A percentile compares a stretch with the other conserved stretches of the same genome.
Evolutionary conservation across 1,140 invertebrate genomes (phyloP).

Genomic region (Lordiphosa stackelbergi): DNA sequence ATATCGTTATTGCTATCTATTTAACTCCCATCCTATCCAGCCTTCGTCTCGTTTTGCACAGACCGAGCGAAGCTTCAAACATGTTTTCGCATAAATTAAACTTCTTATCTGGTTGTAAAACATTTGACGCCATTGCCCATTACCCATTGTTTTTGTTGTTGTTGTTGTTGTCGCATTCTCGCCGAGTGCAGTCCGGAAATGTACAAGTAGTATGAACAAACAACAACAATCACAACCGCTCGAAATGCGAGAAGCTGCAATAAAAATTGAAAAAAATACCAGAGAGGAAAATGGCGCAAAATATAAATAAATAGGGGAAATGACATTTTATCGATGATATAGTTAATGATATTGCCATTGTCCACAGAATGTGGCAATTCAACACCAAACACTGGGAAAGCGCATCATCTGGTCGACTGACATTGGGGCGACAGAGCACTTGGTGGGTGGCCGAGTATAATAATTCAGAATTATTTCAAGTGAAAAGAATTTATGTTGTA

Average conservation of each 20-base stretch:
- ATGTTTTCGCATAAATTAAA: conserved; percentile 77
- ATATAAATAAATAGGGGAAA: conserved; percentile 53
- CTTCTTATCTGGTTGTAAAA: conserved; percentile 75
- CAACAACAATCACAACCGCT: conserved; percentile 18
- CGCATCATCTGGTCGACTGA: no score
- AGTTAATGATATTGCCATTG: conserved; percentile 57
- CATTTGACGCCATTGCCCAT: conserved; percentile 57
- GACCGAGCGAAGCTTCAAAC: conserved; percentile 50
- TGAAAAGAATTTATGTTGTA: no score
- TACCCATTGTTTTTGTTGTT: conserved; percentile 25
- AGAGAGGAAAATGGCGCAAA: conserved; percentile 5
- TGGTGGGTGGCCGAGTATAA: no score
- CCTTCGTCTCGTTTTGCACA: conserved; percentile 8
- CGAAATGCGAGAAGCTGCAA: conserved; percentile 11
- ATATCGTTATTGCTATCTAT: conserved; percentile 24
- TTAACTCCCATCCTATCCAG: conserved; percentile 13
- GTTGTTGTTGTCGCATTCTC: conserved; percentile 25
- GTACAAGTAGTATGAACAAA: conserved; percentile 21
- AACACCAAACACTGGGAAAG: not conserved
- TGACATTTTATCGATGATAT: conserved; percentile 63
- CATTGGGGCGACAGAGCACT: no score
- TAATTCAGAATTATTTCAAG: no score
- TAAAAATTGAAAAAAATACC: conserved; percentile 19
- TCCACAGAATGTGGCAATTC: conserved; percentile 8
- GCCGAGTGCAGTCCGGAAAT: conserved; percentile 50